A percentile compares a stretch with the other conserved stretches of the same genome.
Evolutionary conservation across 2,113 vertebrate species (phyloP).

Genomic region (Hydropotes inermis): DNA sequence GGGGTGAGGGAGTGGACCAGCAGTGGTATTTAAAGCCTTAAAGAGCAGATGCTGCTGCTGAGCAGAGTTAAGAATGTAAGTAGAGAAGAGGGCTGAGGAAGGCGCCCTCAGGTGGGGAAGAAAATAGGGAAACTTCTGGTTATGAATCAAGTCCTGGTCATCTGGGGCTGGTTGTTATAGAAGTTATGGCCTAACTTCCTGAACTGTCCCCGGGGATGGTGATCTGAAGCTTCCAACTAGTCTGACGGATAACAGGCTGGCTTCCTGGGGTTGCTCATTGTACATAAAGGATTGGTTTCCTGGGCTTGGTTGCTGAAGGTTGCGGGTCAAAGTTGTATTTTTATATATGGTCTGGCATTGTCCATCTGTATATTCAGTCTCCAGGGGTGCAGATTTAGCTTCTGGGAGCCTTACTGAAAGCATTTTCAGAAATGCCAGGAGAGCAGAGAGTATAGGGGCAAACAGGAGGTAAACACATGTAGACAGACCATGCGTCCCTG

Average conservation of each 20-base stretch:
- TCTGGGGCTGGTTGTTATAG: background rate
- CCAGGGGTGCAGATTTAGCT: background rate
- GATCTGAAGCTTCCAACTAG: background rate
- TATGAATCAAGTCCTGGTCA: background rate
- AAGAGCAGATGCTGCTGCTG: background rate
- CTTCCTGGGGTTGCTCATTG: background rate
- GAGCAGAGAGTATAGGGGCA: no score
- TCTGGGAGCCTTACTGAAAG: background rate
- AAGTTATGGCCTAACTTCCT: background rate
- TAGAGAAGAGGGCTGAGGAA: background rate
- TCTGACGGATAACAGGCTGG: background rate
- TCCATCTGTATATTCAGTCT: background rate
- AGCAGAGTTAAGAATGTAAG: background rate
- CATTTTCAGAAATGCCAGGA: background rate
- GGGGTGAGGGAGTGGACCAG: background rate
- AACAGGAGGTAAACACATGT: background rate
- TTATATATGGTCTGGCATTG: background rate
- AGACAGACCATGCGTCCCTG: background rate
- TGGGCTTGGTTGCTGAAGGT: background rate
- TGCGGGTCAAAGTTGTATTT: background rate
- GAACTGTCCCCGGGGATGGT: background rate
- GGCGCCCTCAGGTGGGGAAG: background rate
- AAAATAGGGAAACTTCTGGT: background rate
- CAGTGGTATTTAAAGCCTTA: background rate
- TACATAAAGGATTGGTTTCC: background rate